Base-by-base conservation (phyloP, 2,888 invertebrate genomes). In the Boloria euphrosyne region DNA sequence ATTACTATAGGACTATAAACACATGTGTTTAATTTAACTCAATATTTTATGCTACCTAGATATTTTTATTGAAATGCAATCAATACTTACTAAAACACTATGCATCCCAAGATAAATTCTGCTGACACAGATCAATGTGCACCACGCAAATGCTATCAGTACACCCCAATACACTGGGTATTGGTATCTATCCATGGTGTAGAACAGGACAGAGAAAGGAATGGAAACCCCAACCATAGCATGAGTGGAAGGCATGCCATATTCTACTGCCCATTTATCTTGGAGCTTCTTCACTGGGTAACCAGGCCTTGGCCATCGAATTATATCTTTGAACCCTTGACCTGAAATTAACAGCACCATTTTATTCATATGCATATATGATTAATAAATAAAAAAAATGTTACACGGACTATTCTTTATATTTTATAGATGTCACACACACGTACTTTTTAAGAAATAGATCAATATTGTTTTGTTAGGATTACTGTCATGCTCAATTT, bases 241-340 rank as follows among this genome's bases (percentile, higher is more conserved):
- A 86, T 98, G 98, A 0, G 98, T 98, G 14, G 98, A 98, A 1
- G 98, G 98, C 97, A 98, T 97, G 14, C 98, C 98, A 90, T 97
- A 98, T 82, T 98, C 98, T 74, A 96, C 88, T 1, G 96, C 95
- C 96, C 98, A 98, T 88, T 97, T 97, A 54, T 94, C 94, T 82
- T 98, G 98, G 52, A 98, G 85, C 75, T 96, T 94, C 69, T 96
- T 93, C 0, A 96, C 97, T 0, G 98, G 98, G 61, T 96, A 96
- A 0, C 95, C 94, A 0, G 98, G 98, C 70, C 98, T 93, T 1
- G 97, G 97, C 96, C 96, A 96, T 71, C 95, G 90, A 66, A 98
- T 94, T 69, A 98, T 93, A 80, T 98, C 98, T 92, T 98, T 98
- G 67, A 97, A 92, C 44, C 95, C 95, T 93, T 98, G 98, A 57